A percentile compares a stretch with the other conserved stretches of the same genome.
Conservation (phyloP, 92 coral and sea anemone genomes). For the Zoanthus solanderi region DNA sequence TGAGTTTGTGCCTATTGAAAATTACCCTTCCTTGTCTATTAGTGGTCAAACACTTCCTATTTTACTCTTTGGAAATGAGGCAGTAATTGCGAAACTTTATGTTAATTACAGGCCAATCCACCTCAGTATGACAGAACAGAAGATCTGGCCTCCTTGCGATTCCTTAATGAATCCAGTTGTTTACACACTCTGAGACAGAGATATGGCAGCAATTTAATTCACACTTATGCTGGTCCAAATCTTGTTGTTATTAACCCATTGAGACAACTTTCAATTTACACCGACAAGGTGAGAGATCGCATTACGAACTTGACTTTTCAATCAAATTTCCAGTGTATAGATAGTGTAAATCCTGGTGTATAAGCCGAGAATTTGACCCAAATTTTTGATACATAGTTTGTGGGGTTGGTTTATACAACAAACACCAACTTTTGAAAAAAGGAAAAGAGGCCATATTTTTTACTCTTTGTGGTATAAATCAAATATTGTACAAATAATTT, state of each 20-base stretch:
- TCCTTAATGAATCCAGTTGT: slow-evolving; percentile 97
- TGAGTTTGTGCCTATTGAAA: no score
- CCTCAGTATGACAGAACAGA: slow-evolving; percentile 97
- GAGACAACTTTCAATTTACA: slow-evolving; percentile 85
- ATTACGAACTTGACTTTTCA: background rate
- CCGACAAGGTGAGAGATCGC: slow-evolving; percentile 75
- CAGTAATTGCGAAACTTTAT: background rate
- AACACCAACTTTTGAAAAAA: no score
- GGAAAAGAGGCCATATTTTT: no score
- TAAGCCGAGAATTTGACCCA: no score
- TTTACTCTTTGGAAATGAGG: background rate
- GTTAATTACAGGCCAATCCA: slow-evolving; percentile 84
- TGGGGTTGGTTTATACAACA: no score
- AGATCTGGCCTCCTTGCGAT: slow-evolving; percentile 96
- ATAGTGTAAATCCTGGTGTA: background rate
- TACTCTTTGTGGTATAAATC: no score
- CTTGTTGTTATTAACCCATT: slow-evolving; percentile 89
- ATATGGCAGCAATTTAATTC: slow-evolving; percentile 95
- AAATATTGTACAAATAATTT: no score
- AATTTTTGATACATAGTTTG: no score
- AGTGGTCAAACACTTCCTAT: no score
- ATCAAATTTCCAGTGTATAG: background rate
- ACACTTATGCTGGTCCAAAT: slow-evolving; percentile 96
- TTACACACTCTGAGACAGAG: slow-evolving; percentile 96
- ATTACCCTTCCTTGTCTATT: no score